Conservation (phyloP, 2,113 vertebrate species). For the Paradoxurus hermaphroditus region DNA sequence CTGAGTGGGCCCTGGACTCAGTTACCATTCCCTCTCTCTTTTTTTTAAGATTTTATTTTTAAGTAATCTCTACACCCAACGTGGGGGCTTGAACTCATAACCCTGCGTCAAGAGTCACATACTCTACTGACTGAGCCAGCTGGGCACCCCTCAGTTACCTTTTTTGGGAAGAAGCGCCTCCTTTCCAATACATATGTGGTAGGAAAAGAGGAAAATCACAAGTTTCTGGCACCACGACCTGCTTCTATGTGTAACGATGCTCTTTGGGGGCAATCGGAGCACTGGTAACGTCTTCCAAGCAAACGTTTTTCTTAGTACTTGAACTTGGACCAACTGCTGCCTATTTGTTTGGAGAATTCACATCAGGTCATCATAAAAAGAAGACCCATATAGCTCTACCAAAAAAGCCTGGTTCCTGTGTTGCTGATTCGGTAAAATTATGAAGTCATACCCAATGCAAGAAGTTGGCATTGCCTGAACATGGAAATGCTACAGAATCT, state of each 20-base stretch:
- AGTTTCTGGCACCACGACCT: not conserved
- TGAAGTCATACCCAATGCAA: not conserved
- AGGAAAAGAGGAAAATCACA: not conserved
- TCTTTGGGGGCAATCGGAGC: not conserved
- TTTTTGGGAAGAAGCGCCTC: constrained; percentile 4
- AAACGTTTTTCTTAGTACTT: not conserved
- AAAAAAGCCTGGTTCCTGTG: constrained; percentile 54
- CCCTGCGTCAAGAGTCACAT: accelerated
- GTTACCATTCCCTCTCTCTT: not conserved
- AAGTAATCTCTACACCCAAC: not conserved
- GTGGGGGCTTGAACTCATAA: not conserved
- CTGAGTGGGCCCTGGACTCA: not conserved
- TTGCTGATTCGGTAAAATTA: constrained; percentile 59
- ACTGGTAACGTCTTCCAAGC: not conserved
- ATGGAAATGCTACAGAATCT: not conserved
- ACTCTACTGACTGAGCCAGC: no score
- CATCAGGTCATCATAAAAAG: not conserved
- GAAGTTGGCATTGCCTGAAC: not conserved
- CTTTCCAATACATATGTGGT: not conserved
- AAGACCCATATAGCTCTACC: not conserved
- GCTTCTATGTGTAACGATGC: not conserved
- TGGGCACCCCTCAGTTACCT: not conserved
- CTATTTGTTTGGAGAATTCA: not conserved
- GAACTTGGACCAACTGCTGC: not conserved
- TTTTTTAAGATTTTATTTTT: not conserved